phyloP scores from a whole-genome alignment of 2,797 vertebrate genomes.

The Coendou prehensilis region DNA sequence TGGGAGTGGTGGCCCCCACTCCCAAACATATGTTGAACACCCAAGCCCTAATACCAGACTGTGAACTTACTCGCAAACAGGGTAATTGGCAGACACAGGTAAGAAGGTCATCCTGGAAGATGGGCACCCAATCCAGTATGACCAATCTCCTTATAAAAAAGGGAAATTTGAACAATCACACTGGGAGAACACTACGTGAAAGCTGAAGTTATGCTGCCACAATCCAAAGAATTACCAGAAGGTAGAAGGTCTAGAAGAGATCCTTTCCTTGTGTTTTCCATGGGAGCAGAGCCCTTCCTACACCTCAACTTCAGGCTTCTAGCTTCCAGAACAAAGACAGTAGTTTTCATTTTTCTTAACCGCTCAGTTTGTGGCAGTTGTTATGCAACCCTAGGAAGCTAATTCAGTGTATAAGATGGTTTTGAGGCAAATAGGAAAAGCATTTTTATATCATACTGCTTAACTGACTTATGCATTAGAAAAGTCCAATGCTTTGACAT shows the following conservation, averaged over 20 bases:
- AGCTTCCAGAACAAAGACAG: not conserved
- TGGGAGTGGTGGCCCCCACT: too few species aligned
- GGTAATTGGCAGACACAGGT: not conserved
- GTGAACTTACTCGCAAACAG: conserved; percentile 8
- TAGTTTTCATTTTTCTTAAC: not conserved
- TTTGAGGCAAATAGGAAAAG: conserved; percentile 3
- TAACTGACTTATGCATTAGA: not conserved
- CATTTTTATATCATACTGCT: not conserved
- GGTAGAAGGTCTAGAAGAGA: not conserved
- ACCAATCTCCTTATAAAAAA: not conserved
- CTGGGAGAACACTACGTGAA: not conserved
- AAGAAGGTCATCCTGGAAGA: not conserved
- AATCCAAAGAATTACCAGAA: not conserved
- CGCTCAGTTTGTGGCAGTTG: not conserved
- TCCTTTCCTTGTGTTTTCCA: not conserved
- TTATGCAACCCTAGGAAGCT: not conserved
- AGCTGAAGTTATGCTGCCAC: not conserved
- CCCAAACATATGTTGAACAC: not conserved
- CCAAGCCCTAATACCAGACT: not conserved
- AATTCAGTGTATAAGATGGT: not conserved
- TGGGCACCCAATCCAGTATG: not conserved
- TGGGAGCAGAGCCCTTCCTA: not conserved
- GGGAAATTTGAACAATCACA: not conserved
- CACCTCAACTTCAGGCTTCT: not conserved
- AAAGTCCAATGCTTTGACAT: not conserved